Conservation (phyloP, 2,888 invertebrate species). For the Amphipoea oculea region DNA sequence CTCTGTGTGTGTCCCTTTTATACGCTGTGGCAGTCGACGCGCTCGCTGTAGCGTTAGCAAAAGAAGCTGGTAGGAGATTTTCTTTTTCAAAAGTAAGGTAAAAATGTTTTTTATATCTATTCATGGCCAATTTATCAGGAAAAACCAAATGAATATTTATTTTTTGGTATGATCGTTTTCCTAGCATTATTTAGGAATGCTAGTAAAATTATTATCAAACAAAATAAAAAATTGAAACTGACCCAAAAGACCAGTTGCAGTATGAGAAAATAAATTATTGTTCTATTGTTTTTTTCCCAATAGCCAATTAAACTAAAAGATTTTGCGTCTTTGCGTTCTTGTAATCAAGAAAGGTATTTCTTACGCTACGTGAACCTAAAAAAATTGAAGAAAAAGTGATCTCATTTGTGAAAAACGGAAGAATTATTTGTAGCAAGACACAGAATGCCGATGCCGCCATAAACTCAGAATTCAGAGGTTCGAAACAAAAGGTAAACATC, state of each 20-base stretch:
- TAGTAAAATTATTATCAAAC: fast-evolving
- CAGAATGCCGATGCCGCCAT: background rate
- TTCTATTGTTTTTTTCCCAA: background rate
- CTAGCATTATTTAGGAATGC: background rate
- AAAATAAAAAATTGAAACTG: background rate
- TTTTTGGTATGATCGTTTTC: background rate
- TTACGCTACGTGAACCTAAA: slow-evolving; percentile 19
- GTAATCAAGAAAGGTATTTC: slow-evolving; percentile 15
- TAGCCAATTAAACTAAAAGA: slow-evolving; percentile 30
- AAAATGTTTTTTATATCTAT: background rate
- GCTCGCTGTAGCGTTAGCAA: slow-evolving; percentile 72
- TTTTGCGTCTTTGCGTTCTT: slow-evolving; percentile 13
- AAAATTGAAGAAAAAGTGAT: background rate
- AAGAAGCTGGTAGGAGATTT: slow-evolving; percentile 37
- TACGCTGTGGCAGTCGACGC: slow-evolving; percentile 63
- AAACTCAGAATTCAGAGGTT: background rate
- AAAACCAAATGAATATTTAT: background rate
- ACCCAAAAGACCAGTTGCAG: background rate
- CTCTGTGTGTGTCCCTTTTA: slow-evolving; percentile 70
- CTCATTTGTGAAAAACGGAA: background rate
- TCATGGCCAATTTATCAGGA: background rate
- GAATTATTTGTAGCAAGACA: background rate
- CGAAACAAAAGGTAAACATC: slow-evolving; percentile 1
- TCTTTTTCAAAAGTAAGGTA: background rate
- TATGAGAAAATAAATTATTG: background rate